A percentile compares a stretch with the other conserved stretches of the same genome.
Evolutionary conservation across 92 coral and sea anemone species (phyloP).

Genomic region (Paragorgia papillata): DNA sequence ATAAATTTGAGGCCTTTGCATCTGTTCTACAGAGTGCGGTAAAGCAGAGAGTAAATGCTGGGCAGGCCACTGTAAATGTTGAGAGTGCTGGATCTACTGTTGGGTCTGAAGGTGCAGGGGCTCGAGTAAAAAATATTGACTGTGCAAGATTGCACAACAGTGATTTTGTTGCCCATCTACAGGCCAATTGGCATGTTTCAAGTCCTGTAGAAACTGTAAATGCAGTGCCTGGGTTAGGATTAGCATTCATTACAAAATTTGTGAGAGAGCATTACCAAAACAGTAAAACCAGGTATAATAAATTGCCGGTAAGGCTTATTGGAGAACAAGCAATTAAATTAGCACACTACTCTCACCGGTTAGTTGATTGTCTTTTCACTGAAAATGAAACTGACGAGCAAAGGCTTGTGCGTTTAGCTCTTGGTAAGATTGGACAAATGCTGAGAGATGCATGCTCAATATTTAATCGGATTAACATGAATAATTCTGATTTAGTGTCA

Average conservation of each 20-base stretch:
- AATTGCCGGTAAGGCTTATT: background rate
- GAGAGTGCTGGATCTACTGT: background rate
- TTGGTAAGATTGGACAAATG: conserved; percentile 16
- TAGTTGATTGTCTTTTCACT: background rate
- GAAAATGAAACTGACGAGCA: background rate
- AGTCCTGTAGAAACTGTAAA: background rate
- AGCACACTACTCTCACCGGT: background rate
- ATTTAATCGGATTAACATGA: conserved; percentile 26
- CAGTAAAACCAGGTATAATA: background rate
- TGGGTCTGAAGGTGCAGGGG: background rate
- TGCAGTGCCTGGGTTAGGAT: background rate
- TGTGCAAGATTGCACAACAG: background rate
- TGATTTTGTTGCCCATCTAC: background rate
- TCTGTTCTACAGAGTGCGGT: background rate
- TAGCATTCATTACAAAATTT: background rate
- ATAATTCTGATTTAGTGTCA: conserved; percentile 23
- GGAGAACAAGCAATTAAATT: conserved; percentile 5
- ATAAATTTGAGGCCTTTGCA: background rate
- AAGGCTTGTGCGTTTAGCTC: background rate
- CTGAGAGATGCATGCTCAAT: conserved; percentile 8
- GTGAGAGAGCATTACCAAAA: conserved; percentile 1
- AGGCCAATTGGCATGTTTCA: background rate
- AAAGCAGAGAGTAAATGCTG: background rate
- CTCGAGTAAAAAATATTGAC: conserved; percentile 11
- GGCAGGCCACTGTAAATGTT: background rate